These are phyloP conservation scores for Anableps anableps DNA, from an alignment of 2,797 vertebrate genomes.

Conservation along the genomic window DNA sequence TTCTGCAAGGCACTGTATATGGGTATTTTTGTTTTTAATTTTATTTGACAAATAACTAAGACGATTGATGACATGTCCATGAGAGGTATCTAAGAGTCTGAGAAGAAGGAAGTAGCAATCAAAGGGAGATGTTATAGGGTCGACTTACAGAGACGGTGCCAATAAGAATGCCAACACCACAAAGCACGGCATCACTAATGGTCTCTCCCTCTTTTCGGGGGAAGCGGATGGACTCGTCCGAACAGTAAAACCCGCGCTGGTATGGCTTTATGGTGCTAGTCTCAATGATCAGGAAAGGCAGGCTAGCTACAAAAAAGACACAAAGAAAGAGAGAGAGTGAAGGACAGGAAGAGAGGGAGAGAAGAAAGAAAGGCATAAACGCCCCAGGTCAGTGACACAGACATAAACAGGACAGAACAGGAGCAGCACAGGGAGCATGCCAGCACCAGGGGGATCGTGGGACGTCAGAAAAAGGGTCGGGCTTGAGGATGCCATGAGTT, in stretches of 20 bases:
- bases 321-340: constrained; percentile 57
- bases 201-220: constrained; percentile 94
- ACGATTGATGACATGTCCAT: constrained; percentile 20
- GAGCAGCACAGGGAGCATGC: constrained; percentile 70
- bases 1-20: constrained; percentile 1
- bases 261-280: constrained; percentile 96
- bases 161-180: constrained; percentile 94
- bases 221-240: constrained; percentile 96
- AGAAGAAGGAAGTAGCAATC: constrained; percentile 40
- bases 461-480: constrained; percentile 49
- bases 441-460: constrained; percentile 60
- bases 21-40: background rate
- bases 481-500: constrained; percentile 34
- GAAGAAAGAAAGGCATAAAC: constrained; percentile 59
- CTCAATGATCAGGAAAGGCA: constrained; percentile 99
- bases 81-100: constrained; percentile 25
- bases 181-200: constrained; percentile 95
- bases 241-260: constrained; percentile 97
- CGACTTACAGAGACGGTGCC: constrained; percentile 93
- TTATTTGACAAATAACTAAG: constrained; percentile 51
- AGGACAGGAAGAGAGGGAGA: constrained; percentile 37
- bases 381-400: constrained; percentile 70
- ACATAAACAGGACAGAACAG: constrained; percentile 64
- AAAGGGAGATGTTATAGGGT: constrained; percentile 57
- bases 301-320: constrained; percentile 87